Evolutionary conservation across 2,888 invertebrate genomes (phyloP), one percentile per base, ranked within the genome.

Genomic region (Aporophyla nigra): DNA sequence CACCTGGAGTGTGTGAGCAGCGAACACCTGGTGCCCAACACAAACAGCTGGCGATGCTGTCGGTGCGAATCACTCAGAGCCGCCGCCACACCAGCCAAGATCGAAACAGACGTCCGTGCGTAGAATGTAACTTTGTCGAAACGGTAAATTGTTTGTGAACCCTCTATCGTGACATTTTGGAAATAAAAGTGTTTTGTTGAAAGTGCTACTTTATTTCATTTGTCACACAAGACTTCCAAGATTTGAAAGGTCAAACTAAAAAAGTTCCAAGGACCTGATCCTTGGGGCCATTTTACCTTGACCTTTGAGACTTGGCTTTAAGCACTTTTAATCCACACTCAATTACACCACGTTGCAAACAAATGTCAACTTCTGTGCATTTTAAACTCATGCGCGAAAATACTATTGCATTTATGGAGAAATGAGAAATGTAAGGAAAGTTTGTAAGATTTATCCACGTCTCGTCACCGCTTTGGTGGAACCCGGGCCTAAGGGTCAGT

Each of bases 1-100:
- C 95, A 95, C 90, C 88, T 95, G 88, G 95, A 93, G 87, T 96
- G 95, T 82, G 91, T 94, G 80, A 92, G 91, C 86, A 92, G 91
- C 78, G 93, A 93, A 73, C 91, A 93, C 63, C 88, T 92, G 74
- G 86, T 92, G 14, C 93, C 94, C 7, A 92, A 86, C 87, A 92
- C 89, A 24, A 95, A 95, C 88, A 91, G 84, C 86, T 95, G 95
- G 95, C 86, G 92, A 43, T 95, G 95, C 90, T 92, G 92, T 87
- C 92, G 92, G 56, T 95, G 95, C 85, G 90, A 91, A 78, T 81
- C 86, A 5, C 79, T 87, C 76, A 87, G 80, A 66, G 79, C 88
- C n/a, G 82, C 88, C 61, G 75, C 84, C 59, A 58, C 86, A 53
- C 78, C 86, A 24, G 83, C 87, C 21, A 83, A 80, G 14, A 83